Percentiles rank a stretch among this genome's conserved stretches.
These are phyloP conservation scores for Sympetrum striolatum DNA, from an alignment of 2,888 invertebrate species.

Conservation along the genomic window DNA sequence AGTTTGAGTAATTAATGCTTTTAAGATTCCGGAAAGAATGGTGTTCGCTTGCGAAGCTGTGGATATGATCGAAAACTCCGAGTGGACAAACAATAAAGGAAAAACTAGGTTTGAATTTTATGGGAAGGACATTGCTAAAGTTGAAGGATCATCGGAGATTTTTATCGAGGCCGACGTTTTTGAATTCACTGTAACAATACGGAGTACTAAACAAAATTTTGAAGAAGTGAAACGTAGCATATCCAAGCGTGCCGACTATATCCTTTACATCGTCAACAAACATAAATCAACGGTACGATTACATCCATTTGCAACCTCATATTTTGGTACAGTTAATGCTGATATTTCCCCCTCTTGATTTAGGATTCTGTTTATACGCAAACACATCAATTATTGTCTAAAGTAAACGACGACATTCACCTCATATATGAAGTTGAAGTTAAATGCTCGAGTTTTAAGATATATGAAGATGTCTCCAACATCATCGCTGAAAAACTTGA, in stretches of 20 bases:
- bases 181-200: neutral
- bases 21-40: neutral
- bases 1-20: no score
- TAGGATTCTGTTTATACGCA: neutral
- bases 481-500: neutral
- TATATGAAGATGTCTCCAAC: neutral
- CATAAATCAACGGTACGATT: neutral
- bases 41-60: neutral
- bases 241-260: neutral
- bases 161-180: constrained; percentile 10
- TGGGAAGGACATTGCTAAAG: neutral
- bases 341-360: neutral
- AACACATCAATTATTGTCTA: neutral
- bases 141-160: constrained; percentile 1
- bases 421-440: neutral
- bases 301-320: neutral
- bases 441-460: neutral
- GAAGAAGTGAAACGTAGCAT: constrained; percentile 6
- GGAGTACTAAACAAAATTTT: neutral
- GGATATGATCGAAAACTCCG: neutral
- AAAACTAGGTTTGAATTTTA: neutral
- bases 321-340: neutral
- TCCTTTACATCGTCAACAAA: neutral
- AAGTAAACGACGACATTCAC: neutral
- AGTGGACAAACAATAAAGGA: neutral